Evolutionary conservation across 2,888 invertebrate genomes (phyloP), one percentile per base, ranked within the genome.

Genomic region (Mimumesa dahlbomi): DNA sequence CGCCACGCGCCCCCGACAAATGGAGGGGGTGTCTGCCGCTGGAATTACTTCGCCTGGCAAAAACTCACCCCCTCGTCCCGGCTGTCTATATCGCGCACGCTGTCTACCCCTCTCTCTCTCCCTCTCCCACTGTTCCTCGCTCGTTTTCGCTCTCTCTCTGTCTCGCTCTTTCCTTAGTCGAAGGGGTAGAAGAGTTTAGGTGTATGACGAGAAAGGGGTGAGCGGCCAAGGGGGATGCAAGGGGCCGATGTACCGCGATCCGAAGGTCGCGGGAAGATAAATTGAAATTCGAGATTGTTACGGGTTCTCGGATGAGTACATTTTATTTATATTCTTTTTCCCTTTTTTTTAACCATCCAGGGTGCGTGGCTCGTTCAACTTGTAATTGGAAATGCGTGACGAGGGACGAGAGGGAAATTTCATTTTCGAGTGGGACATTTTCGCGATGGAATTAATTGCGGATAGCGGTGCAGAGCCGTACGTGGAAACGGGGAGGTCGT

Each of bases 11-110:
- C 64, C 25, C 19, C 75, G 81, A 69, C 81, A 70, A 71, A 73
- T 78, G 78, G 84, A 75, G 81, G 81, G 84, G 82, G 79, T 83
- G 84, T 82, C 84, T 82, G 83, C 84, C 63, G 69, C 66, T 78
- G 77, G 79, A 84, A 85, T 84, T 83, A 84, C 84, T 84, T 82
- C 79, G 77, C 73, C 65, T 65, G 70, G 74, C 68, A 81, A 80
- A 77, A 80, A 75, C 68, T 50, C 54, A 45, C 31, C 43, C 42
- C 19, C 43, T 38, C 59, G 25, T 7, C n/a, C 21, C 29, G 21
- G 19, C 45, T 25, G n/a, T 50, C 45, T 29, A 46, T 18, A 43
- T 5, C 49, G 14, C 50, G 5, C 7, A 29, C 29, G 9, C 14
- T 4, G 13, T 42, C n/a, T 31, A 7, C 21, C 11, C 29, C 43